A percentile compares a stretch with the other conserved stretches of the same genome.
Conservation (phyloP, 2,888 invertebrate species). For the Mongoloraphidia duomilia region DNA sequence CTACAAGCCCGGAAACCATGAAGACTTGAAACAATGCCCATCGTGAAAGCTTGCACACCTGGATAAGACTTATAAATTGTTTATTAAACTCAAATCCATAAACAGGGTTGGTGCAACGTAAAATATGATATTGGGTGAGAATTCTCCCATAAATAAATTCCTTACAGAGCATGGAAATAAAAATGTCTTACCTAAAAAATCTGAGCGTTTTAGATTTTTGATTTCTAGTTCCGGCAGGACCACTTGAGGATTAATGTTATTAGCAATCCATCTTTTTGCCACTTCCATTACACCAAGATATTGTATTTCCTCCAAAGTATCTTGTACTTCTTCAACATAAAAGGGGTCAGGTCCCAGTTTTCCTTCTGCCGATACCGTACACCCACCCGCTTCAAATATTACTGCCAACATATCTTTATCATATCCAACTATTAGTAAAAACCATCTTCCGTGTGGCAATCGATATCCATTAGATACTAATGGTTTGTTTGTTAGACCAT, state of each 20-base stretch:
- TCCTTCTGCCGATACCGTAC: slow-evolving; percentile 48
- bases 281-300: slow-evolving; percentile 61
- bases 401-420: slow-evolving; percentile 50
- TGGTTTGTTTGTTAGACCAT: slow-evolving; percentile 16
- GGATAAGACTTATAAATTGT: too few relatives aligned
- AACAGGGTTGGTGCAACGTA: too few relatives aligned
- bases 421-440: slow-evolving; percentile 58
- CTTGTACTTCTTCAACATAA: slow-evolving; percentile 82
- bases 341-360: slow-evolving; percentile 60
- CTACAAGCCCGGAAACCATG: too few relatives aligned
- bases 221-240: slow-evolving; percentile 20
- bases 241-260: slow-evolving; percentile 51
- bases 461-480: slow-evolving; percentile 21
- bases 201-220: slow-evolving; percentile 18
- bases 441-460: slow-evolving; percentile 51
- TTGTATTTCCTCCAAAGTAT: slow-evolving; percentile 62
- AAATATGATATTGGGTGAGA: too few relatives aligned
- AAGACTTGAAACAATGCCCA: too few relatives aligned
- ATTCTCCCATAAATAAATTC: too few relatives aligned
- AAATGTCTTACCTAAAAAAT: slow-evolving; percentile 22
- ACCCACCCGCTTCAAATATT: slow-evolving; percentile 63
- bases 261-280: slow-evolving; percentile 49
- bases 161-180: not conserved
- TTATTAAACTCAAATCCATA: too few relatives aligned
- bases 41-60: too few relatives aligned